Base-by-base conservation (phyloP, 2,113 vertebrate genomes). In the Cyanoderma ruficeps region DNA sequence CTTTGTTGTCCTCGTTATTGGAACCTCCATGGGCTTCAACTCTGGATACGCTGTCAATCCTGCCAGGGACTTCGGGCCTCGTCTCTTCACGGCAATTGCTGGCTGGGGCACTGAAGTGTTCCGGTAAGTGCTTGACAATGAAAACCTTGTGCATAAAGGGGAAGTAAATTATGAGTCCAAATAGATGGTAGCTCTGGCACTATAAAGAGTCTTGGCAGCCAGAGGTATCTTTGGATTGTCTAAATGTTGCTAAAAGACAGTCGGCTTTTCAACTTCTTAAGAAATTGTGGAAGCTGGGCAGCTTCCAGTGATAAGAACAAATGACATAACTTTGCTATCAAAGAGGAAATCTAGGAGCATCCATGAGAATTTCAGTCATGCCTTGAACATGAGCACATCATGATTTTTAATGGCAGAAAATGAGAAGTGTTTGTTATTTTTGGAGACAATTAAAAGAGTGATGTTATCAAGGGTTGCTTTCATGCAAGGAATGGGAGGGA, bases 1-100 rank as follows among this genome's bases (percentile, higher is more conserved):
- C 68, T 99, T 99, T 25, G 98, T 99, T 65, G 98, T 99, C 89
- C 97, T 99, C 0, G 99, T 99, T 95, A 99, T 99, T 61, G 99
- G 99, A 65, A 97, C 99, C 16, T 99, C 99, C 27, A 99, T 99
- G 99, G 99, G 99, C 92, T 99, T 99, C 96, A 99, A 99, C 96
- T 99, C 99, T 9, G 99, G 99, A 64, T 99, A 99, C 2, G 99
- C 99, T 2, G 99, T 99, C 79, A 99, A 99, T 94, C 99, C 99
- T 22, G 99, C 99, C 89, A 98, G 99, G 96, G 99, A 99, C 96
- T 97, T 99, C 0, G 99, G 99, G 12, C 99, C 99, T 72, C 99
- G 99, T 52, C 96, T 99, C 83, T 99, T 99, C 96, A 99, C 99
- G 0, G 95, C 99, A 37, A 89, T 99, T 0, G 99, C 99, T 23